Evolutionary conservation across 2,888 invertebrate species (phyloP), one percentile per base, ranked within the genome.

Genomic region (Lagria hirta): DNA sequence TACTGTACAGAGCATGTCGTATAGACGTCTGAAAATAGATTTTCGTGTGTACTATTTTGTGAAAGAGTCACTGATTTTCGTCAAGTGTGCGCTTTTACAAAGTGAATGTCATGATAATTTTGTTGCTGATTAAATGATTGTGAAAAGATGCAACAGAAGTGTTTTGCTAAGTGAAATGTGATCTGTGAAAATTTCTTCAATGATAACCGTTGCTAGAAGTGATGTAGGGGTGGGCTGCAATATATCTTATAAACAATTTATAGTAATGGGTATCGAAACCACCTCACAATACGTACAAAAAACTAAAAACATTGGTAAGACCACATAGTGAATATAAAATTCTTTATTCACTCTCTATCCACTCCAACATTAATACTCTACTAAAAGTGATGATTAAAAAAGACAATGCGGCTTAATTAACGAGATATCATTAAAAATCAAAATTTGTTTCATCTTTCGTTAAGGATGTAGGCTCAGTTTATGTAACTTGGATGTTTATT

Each of bases 151-250:
- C n/a, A n/a, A n/a, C n/a, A n/a, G n/a, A n/a, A n/a, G n/a, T n/a
- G n/a, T n/a, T 3, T 8, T 27, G 26, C 5, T n/a, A n/a, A 26
- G 32, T 32, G 33, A 27, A 11, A 29, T 43, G 43, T 35, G 35
- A 42, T 16, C 2, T 41, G 51, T 55, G 55, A 51, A 18, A 43
- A 33, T 32, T 35, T 27, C 37, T 41, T 55, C 58, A 55, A 64
- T 66, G 62, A 62, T 62, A 51, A 59, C 61, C 36, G 50, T 66
- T 20, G 60, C 62, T 17, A 61, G 62, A 40, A 64, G 58, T 56
- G 61, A 62, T 57, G 59, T 63, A 53, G 59, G 60, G 52, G 51
- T 62, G 42, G 55, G 54, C 27, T 58, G 49, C 32, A 48, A 45
- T 44, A 24, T 57, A 43, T 58, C 58, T 20, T 50, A 60, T 15